These are phyloP conservation scores for Agrotis clavis DNA, from an alignment of 2,888 invertebrate species.

Conservation along the genomic window DNA sequence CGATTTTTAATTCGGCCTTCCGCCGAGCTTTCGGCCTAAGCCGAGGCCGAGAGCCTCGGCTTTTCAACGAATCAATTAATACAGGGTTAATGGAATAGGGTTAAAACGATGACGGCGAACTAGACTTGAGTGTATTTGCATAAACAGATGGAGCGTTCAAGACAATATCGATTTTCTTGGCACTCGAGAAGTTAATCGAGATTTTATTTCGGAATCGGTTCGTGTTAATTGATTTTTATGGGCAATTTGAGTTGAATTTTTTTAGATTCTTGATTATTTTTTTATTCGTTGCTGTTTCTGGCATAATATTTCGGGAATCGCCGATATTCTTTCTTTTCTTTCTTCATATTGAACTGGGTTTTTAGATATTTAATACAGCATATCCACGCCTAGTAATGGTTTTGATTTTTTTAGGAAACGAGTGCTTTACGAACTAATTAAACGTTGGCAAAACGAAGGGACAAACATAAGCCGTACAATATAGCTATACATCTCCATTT, in stretches of 20 bases:
- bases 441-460: too few relatives aligned
- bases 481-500: too few relatives aligned
- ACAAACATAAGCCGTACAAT: too few relatives aligned
- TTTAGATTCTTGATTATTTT: conserved; percentile 31
- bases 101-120: conserved; percentile 58
- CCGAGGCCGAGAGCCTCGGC: conserved; percentile 48
- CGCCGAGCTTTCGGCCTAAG: conserved; percentile 49
- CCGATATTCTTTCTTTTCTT: background rate
- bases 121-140: conserved; percentile 63
- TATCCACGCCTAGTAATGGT: background rate
- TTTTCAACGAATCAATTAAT: conserved; percentile 65
- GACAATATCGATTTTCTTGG: conserved; percentile 48
- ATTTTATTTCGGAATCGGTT: conserved; percentile 44
- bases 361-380: background rate
- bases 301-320: background rate
- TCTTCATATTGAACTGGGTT: background rate
- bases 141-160: conserved; percentile 63
- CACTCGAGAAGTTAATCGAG: conserved; percentile 41
- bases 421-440: too few relatives aligned
- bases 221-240: conserved; percentile 53
- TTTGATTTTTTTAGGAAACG: too few relatives aligned
- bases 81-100: conserved; percentile 63
- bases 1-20: conserved; percentile 48
- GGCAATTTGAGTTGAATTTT: conserved; percentile 15
- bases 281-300: conserved; percentile 10